Evolutionary conservation across 2,888 invertebrate genomes (phyloP), one percentile per base, ranked within the genome.

Genomic region (Plagodis pulveraria): DNA sequence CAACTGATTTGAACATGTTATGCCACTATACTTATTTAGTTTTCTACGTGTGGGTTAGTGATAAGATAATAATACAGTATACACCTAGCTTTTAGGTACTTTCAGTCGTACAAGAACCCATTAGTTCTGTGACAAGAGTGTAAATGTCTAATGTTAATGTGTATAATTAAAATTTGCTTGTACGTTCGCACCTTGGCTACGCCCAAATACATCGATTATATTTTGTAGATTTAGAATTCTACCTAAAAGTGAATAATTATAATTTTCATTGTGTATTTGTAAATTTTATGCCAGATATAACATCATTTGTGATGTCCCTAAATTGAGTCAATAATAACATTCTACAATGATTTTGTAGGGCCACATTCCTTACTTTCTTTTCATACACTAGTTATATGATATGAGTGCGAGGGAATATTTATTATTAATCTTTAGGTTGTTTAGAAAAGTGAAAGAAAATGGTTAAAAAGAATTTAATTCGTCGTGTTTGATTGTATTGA

Each of bases 341-440:
- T 6, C 35, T 49, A 41, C 12, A 33, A 42, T 6, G 8, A 42
- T 42, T 32, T 41, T 51, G 22, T 43, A 51, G 12, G 22, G 43
- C 12, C 33, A 51, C 50, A 51, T 51, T 51, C 50, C 43, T 22
- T 51, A 11, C 11, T 50, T 48, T 7, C 10, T 6, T 35, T 46
- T 45, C 44, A 32, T 47, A 22, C 22, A 4, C 22, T n/a, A 41
- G 33, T 33, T 11, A 41, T 48, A 42, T 41, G 33, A 32, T 34
- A 42, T 33, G 10, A 34, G 10, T 32, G 44, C 10, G 6, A 36
- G n/a, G 36, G 32, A 52, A 52, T 52, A 52, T 45, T 52, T 44
- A 52, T 52, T 44, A 6, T 10, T 40, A 40, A 40, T 40, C 40
- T 40, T 10, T 40, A 40, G 40, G 6, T 52, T 36, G 33, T 38